Base-by-base conservation (phyloP, 1,140 invertebrate species). In the Drosophila kanapiae region DNA sequence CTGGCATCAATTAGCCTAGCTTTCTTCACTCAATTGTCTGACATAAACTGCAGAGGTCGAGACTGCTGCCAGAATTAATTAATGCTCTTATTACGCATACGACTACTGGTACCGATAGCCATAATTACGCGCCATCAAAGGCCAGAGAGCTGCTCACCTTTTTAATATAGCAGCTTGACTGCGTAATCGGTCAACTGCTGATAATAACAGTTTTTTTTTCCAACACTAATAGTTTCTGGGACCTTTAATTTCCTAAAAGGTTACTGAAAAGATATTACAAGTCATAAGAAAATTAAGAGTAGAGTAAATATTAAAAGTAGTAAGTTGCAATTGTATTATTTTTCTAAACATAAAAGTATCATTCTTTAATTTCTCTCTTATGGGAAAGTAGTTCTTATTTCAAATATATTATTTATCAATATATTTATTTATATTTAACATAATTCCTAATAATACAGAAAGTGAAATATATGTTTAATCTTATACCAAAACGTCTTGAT, bases 1-100 rank as follows among this genome's bases (percentile, higher is more conserved):
- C 69, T 16, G 54, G 45, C 68, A 72, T 72, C 68, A 74, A 74
- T 74, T 74, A 74, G 69, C 54, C 27, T 14, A 45, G 38, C 68
- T 74, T 69, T 72, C 43, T 72, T 72, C 23, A 37, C 43, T 48
- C 67, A 48, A 71, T 43, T 74, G 68, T 71, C 70, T 40, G 70
- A 54, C 70, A 60, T 74, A 72, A 74, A 60, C 54, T 51, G 54
- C 65, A 72, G 65, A 31, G 16, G 43, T 16, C 29, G 14, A 49
- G 43, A 37, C 43, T 13, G 53, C 43, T 35, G 18, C 8, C 38
- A 42, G 31, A 72, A 60, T 51, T 72, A 74, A 74, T 74, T 74
- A 74, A 37, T 43, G 7, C 48, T 68, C 38, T 54, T 54, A 71
- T 71, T 59, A 27, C 42, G 65, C 35, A 57, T 48, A 43, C 48